Conservation (phyloP, 2,113 vertebrate genomes). For the Grus americana region DNA sequence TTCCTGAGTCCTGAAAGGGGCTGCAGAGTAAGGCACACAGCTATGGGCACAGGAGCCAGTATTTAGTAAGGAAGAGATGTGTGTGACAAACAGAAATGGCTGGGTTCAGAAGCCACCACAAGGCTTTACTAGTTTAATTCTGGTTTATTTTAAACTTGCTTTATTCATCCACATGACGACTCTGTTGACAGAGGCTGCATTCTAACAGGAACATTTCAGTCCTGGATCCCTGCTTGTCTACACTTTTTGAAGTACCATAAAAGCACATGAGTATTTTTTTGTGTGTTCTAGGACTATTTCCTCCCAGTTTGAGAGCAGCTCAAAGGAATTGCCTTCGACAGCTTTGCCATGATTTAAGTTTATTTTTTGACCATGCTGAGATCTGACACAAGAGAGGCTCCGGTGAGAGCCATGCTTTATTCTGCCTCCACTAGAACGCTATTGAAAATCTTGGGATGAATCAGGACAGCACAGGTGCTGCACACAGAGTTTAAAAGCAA, state of each 20-base stretch:
- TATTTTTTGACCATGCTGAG: slow-evolving; percentile 21
- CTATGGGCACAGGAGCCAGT: not conserved
- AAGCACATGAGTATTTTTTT: not conserved
- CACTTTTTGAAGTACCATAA: not conserved
- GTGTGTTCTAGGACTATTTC: not conserved
- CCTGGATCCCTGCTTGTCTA: not conserved
- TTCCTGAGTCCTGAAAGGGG: not conserved
- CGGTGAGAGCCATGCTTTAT: not conserved
- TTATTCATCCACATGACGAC: not conserved
- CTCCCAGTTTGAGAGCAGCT: not conserved
- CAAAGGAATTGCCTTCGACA: not conserved
- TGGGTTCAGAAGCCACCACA: not conserved
- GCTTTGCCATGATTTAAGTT: slow-evolving; percentile 10
- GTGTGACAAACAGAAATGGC: not conserved
- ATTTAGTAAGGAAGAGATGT: not conserved
- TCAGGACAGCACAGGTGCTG: not conserved
- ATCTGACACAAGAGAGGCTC: slow-evolving; percentile 10
- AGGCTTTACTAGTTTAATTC: not conserved
- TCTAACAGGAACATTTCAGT: not conserved
- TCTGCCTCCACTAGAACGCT: not conserved
- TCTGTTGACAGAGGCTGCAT: not conserved
- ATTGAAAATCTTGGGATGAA: not conserved
- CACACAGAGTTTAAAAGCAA: not conserved
- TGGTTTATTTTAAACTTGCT: not conserved
- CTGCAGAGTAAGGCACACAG: not conserved